Percentiles rank a stretch among this genome's conserved stretches.
These are phyloP conservation scores for Synanthedon tipuliformis DNA, from an alignment of 2,888 invertebrate species.

Conservation along the genomic window DNA sequence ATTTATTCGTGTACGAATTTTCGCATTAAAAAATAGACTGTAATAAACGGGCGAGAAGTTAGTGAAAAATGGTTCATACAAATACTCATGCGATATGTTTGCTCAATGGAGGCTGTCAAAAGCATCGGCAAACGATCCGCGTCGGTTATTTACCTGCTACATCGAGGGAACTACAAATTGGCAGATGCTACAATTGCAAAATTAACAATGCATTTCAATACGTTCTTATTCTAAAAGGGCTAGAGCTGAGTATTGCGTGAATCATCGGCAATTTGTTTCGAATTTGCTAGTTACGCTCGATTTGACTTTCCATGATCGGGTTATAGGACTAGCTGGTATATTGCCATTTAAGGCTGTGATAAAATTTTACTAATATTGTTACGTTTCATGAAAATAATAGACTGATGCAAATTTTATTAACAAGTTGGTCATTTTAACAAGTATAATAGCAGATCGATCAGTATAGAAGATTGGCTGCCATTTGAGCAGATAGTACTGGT, in stretches of 20 bases:
- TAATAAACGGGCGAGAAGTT: not conserved
- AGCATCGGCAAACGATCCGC: conserved; percentile 50
- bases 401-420: too few species aligned
- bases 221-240: too few species aligned
- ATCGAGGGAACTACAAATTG: conserved; percentile 22
- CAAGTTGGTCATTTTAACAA: too few species aligned
- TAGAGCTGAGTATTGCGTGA: too few species aligned
- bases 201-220: not conserved
- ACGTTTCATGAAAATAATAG: too few species aligned
- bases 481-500: too few species aligned
- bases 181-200: not conserved
- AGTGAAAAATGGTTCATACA: conserved; percentile 24
- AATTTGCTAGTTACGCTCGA: conserved; percentile 20
- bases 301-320: conserved; percentile 34
- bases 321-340: conserved; percentile 14
- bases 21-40: not conserved
- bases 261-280: not conserved
- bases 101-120: conserved; percentile 50
- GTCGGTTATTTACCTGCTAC: conserved; percentile 44
- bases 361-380: not conserved
- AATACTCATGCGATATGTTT: conserved; percentile 37
- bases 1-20: not conserved
- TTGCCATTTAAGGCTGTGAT: not conserved
- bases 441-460: too few species aligned
- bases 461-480: too few species aligned